Percentiles rank a stretch among this genome's conserved stretches.
phyloP scores from a whole-genome alignment of 2,888 invertebrate species.

The Ormyrus rosae region DNA sequence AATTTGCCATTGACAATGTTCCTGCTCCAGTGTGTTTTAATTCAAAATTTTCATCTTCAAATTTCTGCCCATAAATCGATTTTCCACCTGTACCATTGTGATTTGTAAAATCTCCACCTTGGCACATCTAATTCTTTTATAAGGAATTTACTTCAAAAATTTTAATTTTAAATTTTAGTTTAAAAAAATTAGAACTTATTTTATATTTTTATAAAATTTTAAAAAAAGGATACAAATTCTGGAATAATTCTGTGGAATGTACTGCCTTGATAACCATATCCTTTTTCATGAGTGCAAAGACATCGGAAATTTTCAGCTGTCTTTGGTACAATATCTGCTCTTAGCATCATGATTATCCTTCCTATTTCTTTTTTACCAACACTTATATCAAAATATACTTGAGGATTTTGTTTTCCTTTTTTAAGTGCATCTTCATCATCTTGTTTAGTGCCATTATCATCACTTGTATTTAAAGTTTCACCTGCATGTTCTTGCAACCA shows the following conservation, averaged over 20 bases:
- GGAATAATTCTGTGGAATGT: constrained; percentile 96
- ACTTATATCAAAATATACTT: constrained; percentile 97
- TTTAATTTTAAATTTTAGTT: neutral
- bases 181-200: constrained; percentile 10
- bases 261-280: constrained; percentile 95
- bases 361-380: constrained; percentile 93
- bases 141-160: constrained; percentile 60
- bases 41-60: constrained; percentile 97
- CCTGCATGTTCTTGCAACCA: constrained; percentile 96
- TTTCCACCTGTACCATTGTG: constrained; percentile 98
- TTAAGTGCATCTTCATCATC: constrained; percentile 67
- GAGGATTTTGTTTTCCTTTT: constrained; percentile 84
- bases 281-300: constrained; percentile 96
- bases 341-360: constrained; percentile 92
- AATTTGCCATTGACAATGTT: constrained; percentile 98
- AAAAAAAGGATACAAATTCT: constrained; percentile 92
- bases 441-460: constrained; percentile 75
- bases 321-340: constrained; percentile 95
- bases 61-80: constrained; percentile 97
- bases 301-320: constrained; percentile 96
- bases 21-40: constrained; percentile 94
- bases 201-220: constrained; percentile 16
- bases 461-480: constrained; percentile 84
- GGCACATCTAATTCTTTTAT: constrained; percentile 87
- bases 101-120: constrained; percentile 99